Evolutionary conservation across 2,113 vertebrate genomes (phyloP), one percentile per base, ranked within the genome.

Genomic region (Oenanthe melanoleuca): DNA sequence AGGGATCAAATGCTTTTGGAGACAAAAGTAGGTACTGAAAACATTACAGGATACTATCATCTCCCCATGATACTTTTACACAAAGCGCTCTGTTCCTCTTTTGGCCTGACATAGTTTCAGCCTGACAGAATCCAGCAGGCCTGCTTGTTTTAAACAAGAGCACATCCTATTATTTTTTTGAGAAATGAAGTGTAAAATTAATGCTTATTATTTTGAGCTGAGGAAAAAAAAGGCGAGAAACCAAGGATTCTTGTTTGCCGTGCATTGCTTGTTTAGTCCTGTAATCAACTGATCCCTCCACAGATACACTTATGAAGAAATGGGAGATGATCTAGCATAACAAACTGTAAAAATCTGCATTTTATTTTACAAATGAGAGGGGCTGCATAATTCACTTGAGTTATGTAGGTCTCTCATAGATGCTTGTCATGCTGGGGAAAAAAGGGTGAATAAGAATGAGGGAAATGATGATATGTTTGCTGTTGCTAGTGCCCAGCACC

Each of bases 141-240:
- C 94, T 97, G 96, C 98, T 98, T 97, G 97, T 98, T 98, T 98
- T 98, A 98, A 98, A 98, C 98, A 98, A 98, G 98, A 97, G 97
- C 97, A 97, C 96, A 98, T 98, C 98, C 98, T 98, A 96, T 98
- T 98, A 97, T 98, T 98, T 98, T 98, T 98, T 98, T 98, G 98
- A 99, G 98, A 98, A 99, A 99, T 98, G 98, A 98, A 98, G 96
- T 98, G 98, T 98, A 98, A 99, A 99, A 99, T 98, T 98, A 98
- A 98, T 97, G 97, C 97, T 98, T 98, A 97, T 97, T 98, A 98
- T 97, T 98, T 97, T 91, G 83, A 96, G 95, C 79, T 93, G 73
- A 55, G 80, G 50, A 50, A 53, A 70, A 23, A 24, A 75, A 78
- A 28, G 25, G 49, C 49, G 49, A 69, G 91, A 92, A 80, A 49